A percentile compares a stretch with the other conserved stretches of the same genome.
phyloP scores from a whole-genome alignment of 2,888 invertebrate genomes.

The Chrysotoxum bicinctum region DNA sequence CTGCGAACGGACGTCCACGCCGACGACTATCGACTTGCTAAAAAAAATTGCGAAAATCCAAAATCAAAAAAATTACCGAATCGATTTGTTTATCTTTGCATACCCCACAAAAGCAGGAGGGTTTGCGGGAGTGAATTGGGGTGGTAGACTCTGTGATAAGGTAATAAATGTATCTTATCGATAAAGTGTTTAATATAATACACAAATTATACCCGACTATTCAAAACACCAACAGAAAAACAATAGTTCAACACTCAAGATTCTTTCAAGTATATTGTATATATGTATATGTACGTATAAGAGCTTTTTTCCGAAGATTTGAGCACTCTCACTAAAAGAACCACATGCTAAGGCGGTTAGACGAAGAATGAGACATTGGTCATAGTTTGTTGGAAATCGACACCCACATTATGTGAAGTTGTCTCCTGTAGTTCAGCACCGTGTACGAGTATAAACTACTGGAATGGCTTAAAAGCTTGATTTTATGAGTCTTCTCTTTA shows the following conservation, averaged over 20 bases:
- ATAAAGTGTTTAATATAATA: slow-evolving; percentile 16
- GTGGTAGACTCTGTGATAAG: slow-evolving; percentile 42
- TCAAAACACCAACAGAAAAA: slow-evolving; percentile 22
- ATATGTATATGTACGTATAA: background rate
- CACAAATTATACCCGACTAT: slow-evolving; percentile 19
- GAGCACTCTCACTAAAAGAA: slow-evolving; percentile 13
- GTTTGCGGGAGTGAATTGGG: slow-evolving; percentile 10
- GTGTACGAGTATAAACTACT: slow-evolving; percentile 41
- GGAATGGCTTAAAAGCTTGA: slow-evolving; percentile 65
- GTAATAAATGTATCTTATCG: slow-evolving; percentile 55
- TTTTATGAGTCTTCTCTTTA: slow-evolving; percentile 31
- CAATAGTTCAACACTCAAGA: slow-evolving; percentile 23
- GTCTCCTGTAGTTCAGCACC: background rate
- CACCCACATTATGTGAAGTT: slow-evolving; percentile 29
- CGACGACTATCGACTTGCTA: slow-evolving; percentile 1
- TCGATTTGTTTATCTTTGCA: slow-evolving; percentile 69
- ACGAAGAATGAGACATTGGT: slow-evolving; percentile 60
- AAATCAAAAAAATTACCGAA: slow-evolving; percentile 29
- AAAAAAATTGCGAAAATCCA: slow-evolving; percentile 59
- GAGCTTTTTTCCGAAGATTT: slow-evolving; percentile 18
- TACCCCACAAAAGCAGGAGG: slow-evolving; percentile 32
- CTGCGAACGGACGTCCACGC: slow-evolving; percentile 56
- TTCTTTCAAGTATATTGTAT: background rate
- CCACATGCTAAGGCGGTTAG: slow-evolving; percentile 61
- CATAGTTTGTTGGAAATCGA: slow-evolving; percentile 19